A percentile compares a stretch with the other conserved stretches of the same genome.
Evolutionary conservation across 2,113 vertebrate species (phyloP).

Genomic region (Carassius carassius): DNA sequence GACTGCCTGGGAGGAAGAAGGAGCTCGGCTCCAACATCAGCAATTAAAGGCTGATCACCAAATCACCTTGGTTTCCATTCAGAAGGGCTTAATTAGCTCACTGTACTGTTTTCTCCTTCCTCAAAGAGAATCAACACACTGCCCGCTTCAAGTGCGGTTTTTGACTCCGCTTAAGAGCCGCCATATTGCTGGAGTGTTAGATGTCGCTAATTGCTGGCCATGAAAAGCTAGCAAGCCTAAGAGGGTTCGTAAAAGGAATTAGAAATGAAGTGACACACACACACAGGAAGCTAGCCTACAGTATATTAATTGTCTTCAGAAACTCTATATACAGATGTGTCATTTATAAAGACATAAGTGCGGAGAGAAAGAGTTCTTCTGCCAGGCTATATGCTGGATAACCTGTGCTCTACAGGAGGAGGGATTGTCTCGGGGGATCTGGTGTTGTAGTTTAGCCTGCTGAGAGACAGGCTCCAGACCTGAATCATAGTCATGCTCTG

Average conservation of each 20-base stretch:
- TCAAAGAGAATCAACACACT: constrained; percentile 42
- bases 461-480: constrained; percentile 87
- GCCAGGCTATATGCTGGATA: constrained; percentile 85
- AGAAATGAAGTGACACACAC: background rate
- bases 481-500: constrained; percentile 86
- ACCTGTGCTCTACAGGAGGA: constrained; percentile 85
- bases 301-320: constrained; percentile 70
- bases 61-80: constrained; percentile 50
- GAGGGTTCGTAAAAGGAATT: background rate
- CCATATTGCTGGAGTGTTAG: constrained; percentile 53
- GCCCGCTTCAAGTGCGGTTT: constrained; percentile 46
- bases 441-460: constrained; percentile 83
- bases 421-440: constrained; percentile 86
- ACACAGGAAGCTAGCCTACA: background rate
- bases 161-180: constrained; percentile 45
- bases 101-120: constrained; percentile 45
- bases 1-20: constrained; percentile 46
- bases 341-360: constrained; percentile 83
- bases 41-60: constrained; percentile 58
- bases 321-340: constrained; percentile 81
- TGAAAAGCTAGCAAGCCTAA: constrained; percentile 41
- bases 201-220: constrained; percentile 51
- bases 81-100: constrained; percentile 58
- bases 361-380: constrained; percentile 84
- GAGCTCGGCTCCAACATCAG: constrained; percentile 25